Evolutionary conservation across 2,113 vertebrate species (phyloP).

Genomic region (Tympanuchus pallidicinctus): DNA sequence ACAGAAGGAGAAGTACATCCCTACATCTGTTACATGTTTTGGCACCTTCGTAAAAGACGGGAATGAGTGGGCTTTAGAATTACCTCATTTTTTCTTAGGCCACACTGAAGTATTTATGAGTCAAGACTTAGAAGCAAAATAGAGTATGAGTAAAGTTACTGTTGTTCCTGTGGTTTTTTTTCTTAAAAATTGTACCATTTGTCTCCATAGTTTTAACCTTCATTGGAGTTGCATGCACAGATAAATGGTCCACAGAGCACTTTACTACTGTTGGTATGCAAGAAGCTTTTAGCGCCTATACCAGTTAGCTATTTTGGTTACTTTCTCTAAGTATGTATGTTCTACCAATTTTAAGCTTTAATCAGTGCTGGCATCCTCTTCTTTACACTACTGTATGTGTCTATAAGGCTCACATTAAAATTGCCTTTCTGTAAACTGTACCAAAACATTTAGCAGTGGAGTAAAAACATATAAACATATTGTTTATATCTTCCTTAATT

Average conservation of each 20-base stretch:
- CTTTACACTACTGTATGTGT: not conserved
- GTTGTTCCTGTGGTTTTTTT: not conserved
- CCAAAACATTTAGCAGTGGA: not conserved
- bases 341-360: not conserved
- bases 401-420: not conserved
- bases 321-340: not conserved
- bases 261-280: not conserved
- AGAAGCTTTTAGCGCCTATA: not conserved
- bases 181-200: not conserved
- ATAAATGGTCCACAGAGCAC: not conserved
- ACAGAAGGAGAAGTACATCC: not conserved
- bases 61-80: not conserved
- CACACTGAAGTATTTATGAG: not conserved
- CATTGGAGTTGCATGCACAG: not conserved
- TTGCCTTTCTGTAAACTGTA: not conserved
- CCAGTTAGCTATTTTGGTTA: not conserved
- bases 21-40: not conserved
- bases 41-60: not conserved
- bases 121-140: slow-evolving; percentile 7
- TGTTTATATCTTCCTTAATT: not conserved
- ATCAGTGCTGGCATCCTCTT: not conserved
- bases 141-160: not conserved
- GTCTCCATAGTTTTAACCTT: not conserved
- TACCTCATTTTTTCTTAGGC: not conserved
- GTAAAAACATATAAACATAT: not conserved